phyloP scores from a whole-genome alignment of 2,113 vertebrate genomes.

The Anoura caudifer region DNA sequence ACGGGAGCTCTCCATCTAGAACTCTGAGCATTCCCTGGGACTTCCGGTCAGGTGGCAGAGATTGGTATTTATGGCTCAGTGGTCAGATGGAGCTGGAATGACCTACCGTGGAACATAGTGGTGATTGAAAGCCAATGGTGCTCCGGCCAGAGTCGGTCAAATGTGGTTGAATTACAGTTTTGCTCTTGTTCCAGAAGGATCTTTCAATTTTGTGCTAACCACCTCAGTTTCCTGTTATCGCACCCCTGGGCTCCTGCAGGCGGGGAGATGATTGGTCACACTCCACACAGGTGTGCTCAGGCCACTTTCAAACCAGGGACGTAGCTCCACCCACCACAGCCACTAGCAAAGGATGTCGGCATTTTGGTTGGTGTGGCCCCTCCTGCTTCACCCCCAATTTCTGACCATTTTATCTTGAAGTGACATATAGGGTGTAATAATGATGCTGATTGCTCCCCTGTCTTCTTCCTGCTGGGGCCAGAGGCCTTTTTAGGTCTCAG shows the following conservation, averaged over 20 bases:
- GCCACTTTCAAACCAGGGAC: background rate
- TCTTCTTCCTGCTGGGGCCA: background rate
- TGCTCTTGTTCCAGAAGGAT: background rate
- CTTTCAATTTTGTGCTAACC: background rate
- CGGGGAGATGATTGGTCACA: background rate
- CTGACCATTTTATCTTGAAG: background rate
- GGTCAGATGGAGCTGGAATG: background rate
- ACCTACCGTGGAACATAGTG: background rate
- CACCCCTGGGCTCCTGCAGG: background rate
- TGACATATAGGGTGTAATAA: background rate
- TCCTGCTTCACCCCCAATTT: background rate
- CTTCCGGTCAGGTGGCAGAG: background rate
- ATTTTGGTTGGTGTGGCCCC: background rate
- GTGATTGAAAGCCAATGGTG: background rate
- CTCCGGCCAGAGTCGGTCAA: background rate
- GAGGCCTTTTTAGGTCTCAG: background rate
- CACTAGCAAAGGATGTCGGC: background rate
- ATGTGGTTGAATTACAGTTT: background rate
- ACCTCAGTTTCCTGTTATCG: background rate
- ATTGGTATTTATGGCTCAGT: background rate
- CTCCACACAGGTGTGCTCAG: background rate
- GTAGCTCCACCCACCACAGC: background rate
- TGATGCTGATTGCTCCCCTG: background rate
- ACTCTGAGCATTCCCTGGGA: background rate
- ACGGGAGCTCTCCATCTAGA: slow-evolving; percentile 5